Evolutionary conservation across 2,797 vertebrate species (phyloP), one percentile per base, ranked within the genome.

Genomic region (Sebastes iracundus): DNA sequence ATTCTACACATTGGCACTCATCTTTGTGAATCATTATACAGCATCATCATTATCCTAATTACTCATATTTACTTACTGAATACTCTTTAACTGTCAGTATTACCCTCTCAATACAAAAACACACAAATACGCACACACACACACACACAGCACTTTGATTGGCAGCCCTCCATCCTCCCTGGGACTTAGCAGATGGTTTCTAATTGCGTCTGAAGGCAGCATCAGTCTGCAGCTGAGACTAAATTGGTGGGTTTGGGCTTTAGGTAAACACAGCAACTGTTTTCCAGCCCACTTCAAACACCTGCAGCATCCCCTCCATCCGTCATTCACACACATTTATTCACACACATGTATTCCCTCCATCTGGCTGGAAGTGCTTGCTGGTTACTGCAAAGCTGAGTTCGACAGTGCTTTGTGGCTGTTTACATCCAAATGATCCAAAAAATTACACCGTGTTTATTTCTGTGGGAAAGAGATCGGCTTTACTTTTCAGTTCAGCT

Each of bases 201-300:
- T 85, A 79, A 86, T 83, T 83, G 64, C 49, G 6, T 71, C 75
- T 75, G 77, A 85, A 67, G 67, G 71, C 65, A 75, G 73, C 73
- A 32, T 74, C 66, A 65, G 58, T 66, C 42, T 64, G 58, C 73
- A 76, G 66, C 79, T 77, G 81, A 63, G 62, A 71, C 59, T 74
- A 60, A 86, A 86, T 74, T 75, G 75, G 80, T 77, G 58, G 56
- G 56, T 75, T 80, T 60, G 65, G 38, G 80, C 28, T 78, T 18
- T 20, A 35, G 77, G 63, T 77, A 84, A 83, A 90, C 68, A 74
- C 63, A 30, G 23, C 20, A 58, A 67, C 77, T 75, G 58, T 70
- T 78, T 80, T 82, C 53, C 46, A 68, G 61, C 80, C 62, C 10
- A 69, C 72, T 81, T 78, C 74, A 80, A 79, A 78, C 83, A 87